Evolutionary conservation across 1,140 invertebrate genomes (phyloP).

Genomic region (Halesus radiatus): DNA sequence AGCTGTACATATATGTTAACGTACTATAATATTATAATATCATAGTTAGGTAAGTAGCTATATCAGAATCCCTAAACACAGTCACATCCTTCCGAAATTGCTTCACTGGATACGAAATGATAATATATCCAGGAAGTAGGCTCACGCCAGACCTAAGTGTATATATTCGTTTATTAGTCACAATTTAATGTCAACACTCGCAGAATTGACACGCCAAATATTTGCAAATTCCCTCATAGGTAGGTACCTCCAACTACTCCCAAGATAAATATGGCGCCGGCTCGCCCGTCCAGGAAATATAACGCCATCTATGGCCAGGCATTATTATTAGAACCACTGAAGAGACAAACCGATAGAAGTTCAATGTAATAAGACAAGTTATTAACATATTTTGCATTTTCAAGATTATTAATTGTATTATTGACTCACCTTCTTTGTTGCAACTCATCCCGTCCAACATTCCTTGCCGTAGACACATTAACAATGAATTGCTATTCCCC

Average conservation of each 20-base stretch:
- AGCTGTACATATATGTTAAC: too few species aligned
- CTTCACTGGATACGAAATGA: background rate
- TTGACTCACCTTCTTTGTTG: too few species aligned
- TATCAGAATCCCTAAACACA: too few species aligned
- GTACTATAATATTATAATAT: too few species aligned
- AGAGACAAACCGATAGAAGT: too few species aligned
- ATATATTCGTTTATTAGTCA: conserved; percentile 55
- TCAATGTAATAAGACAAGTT: too few species aligned
- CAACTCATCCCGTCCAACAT: too few species aligned
- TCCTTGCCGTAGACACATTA: too few species aligned
- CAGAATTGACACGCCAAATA: conserved; percentile 58
- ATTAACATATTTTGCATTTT: too few species aligned
- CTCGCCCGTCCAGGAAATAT: background rate
- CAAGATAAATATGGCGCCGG: conserved; percentile 49
- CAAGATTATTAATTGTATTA: too few species aligned
- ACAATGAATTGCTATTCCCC: too few species aligned
- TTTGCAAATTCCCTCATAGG: conserved; percentile 55
- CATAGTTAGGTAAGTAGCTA: too few species aligned
- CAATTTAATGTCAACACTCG: conserved; percentile 57
- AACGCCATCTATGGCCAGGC: background rate
- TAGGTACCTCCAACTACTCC: conserved; percentile 18
- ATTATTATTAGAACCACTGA: background rate
- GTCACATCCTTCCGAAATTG: background rate
- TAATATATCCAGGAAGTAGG: background rate
- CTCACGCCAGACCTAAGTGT: conserved; percentile 45